phyloP scores from a whole-genome alignment of 2,113 vertebrate species.

The Sylvilagus bachmani region DNA sequence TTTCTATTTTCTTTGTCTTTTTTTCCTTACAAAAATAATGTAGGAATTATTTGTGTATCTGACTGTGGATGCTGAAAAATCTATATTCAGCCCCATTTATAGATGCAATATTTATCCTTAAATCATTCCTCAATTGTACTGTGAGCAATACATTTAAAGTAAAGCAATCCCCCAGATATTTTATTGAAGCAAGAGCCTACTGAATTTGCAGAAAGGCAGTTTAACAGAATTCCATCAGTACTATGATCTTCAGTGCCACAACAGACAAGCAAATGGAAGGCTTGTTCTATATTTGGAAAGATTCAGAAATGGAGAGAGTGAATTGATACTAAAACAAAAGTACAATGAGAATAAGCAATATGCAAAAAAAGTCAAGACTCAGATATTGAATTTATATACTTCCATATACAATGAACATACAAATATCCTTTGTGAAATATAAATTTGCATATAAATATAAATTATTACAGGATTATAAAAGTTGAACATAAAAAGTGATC shows the following conservation, averaged over 20 bases:
- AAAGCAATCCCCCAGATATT: neutral
- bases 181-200: neutral
- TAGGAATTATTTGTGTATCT: neutral
- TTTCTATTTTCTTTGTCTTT: constrained; percentile 3
- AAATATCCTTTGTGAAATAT: neutral
- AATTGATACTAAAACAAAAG: neutral
- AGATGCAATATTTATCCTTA: neutral
- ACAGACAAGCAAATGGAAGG: neutral
- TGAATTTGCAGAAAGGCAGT: neutral
- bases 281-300: neutral
- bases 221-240: neutral
- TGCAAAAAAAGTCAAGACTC: neutral
- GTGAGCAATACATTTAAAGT: neutral
- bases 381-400: neutral
- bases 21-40: neutral
- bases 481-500: neutral
- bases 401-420: neutral
- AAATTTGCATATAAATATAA: neutral
- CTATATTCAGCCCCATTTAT: neutral
- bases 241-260: neutral
- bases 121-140: neutral
- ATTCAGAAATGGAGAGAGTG: neutral
- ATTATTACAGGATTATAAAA: neutral
- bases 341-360: neutral
- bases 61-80: neutral